These are phyloP conservation scores for Philaethria dido DNA, from an alignment of 2,888 invertebrate genomes.

Conservation along the genomic window DNA sequence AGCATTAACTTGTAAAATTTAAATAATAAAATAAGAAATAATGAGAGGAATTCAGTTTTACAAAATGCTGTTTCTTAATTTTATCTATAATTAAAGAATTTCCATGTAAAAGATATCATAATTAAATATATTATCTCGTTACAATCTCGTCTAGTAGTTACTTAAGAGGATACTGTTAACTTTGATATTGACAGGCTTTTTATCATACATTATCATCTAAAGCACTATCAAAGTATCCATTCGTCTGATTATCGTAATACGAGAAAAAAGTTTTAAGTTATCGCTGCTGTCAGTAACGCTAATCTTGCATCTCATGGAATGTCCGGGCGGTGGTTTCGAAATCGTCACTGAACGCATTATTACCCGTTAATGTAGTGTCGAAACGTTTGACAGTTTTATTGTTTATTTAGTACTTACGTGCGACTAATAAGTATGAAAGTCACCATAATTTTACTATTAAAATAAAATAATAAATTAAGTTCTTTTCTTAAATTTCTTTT, in stretches of 20 bases:
- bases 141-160: slow-evolving; percentile 71
- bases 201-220: slow-evolving; percentile 68
- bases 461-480: not conserved
- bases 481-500: not conserved
- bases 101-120: slow-evolving; percentile 53
- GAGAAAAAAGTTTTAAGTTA: slow-evolving; percentile 73
- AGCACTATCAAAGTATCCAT: slow-evolving; percentile 43
- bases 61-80: not conserved
- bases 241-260: slow-evolving; percentile 64
- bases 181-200: slow-evolving; percentile 69
- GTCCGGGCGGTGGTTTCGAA: slow-evolving; percentile 67
- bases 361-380: slow-evolving; percentile 69
- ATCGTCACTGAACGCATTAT: slow-evolving; percentile 73
- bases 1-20: slow-evolving; percentile 24
- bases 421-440: slow-evolving; percentile 54
- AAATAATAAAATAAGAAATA: not conserved
- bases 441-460: not conserved
- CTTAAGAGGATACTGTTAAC: slow-evolving; percentile 27
- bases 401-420: slow-evolving; percentile 65
- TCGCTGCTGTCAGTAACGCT: slow-evolving; percentile 66
- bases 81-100: slow-evolving; percentile 45
- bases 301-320: slow-evolving; percentile 72
- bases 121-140: slow-evolving; percentile 71
- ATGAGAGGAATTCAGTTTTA: no score
- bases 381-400: slow-evolving; percentile 67